Evolutionary conservation across 2,113 vertebrate species (phyloP).

Genomic region (Erinaceus europaeus): DNA sequence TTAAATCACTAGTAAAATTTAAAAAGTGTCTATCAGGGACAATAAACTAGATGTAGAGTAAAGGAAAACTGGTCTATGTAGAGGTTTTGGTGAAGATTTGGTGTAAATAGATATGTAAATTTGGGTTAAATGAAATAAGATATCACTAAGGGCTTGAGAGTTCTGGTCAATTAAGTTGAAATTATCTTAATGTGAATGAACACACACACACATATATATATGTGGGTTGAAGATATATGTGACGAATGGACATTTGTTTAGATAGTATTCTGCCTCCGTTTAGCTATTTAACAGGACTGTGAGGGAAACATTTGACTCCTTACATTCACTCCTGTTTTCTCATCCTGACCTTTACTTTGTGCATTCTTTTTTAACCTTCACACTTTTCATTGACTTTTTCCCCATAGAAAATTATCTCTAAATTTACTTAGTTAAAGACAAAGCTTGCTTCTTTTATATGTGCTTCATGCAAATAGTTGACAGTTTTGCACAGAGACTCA

Average conservation of each 20-base stretch:
- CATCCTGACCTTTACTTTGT: not conserved
- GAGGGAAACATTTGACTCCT: not conserved
- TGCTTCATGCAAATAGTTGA: not conserved
- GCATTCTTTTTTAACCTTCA: not conserved
- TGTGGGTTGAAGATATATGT: too few relatives aligned
- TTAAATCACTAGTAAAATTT: too few relatives aligned
- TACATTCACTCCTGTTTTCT: not conserved
- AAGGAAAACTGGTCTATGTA: not conserved
- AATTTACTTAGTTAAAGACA: not conserved
- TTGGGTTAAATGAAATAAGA: not conserved
- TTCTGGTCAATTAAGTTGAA: not conserved
- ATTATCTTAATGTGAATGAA: not conserved
- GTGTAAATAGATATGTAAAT: not conserved
- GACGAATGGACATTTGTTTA: not conserved
- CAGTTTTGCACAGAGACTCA: not conserved
- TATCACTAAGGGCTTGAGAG: not conserved
- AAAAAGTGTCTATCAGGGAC: not conserved
- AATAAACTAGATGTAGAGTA: not conserved
- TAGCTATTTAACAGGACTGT: not conserved
- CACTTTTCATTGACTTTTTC: not conserved
- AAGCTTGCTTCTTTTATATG: not conserved
- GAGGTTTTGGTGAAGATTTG: not conserved
- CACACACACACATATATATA: too few relatives aligned
- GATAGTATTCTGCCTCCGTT: not conserved
- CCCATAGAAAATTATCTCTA: not conserved